Evolutionary conservation across 2,113 vertebrate genomes (phyloP), one percentile per base, ranked within the genome.

Genomic region (Lonchura striata): DNA sequence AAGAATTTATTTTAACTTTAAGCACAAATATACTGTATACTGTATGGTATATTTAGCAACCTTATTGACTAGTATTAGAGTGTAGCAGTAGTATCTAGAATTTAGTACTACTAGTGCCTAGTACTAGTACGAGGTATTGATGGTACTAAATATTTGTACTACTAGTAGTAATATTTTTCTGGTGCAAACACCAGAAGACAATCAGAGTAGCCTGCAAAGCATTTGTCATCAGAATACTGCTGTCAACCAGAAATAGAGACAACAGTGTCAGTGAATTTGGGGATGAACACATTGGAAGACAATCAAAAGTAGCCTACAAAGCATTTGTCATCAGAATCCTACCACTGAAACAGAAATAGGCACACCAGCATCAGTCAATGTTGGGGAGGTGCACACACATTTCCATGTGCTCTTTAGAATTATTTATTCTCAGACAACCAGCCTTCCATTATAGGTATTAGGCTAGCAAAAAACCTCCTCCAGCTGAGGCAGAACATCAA

Each of bases 351-450:
- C 65, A 82, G 44, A 66, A 59, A 47, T 9, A 65, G 21, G 60
- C 8, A 31, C 47, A 78, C 12, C 22, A 47, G 6, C 7, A 3
- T 16, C 60, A 52, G 44, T 24, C 53, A 85, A 8, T 52, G 11
- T n/a, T 46, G 8, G 3, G 0, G n/a, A 2, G 0, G 35, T 37
- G 3, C 30, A 3, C 35, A 53, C 17, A 63, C 5, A 37, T 50
- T 95, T 61, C 54, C 52, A 80, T 5, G 11, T 35, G 35, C 22
- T 69, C 64, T 86, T 82, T 42, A 65, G 23, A 90, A 54, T 35
- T 57, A 35, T 61, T 76, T 80, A 27, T 68, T 71, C 31, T 71
- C 41, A 46, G 6, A 88, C 6, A 70, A 53, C 9, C 28, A 76
- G 25, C 11, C 17, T 39, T 76, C 44, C 15, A 13, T 44, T 64